Evolutionary conservation across 2,797 vertebrate species (phyloP), one percentile per base, ranked within the genome.

Genomic region (Xiphophorus birchmanni): DNA sequence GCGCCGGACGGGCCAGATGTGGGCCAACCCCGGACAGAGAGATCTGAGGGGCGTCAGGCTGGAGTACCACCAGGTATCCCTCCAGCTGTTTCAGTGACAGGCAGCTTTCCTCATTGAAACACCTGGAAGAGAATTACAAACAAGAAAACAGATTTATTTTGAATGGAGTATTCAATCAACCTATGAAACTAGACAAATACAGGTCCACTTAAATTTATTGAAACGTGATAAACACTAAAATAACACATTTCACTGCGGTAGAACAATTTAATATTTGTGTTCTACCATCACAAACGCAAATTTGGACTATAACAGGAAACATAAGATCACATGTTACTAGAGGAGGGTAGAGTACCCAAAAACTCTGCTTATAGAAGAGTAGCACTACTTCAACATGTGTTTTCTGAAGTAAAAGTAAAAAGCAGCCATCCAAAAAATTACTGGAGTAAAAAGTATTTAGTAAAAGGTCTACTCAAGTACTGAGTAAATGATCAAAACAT

Each of bases 31-130:
- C 98, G 1, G 96, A 97, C 56, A 99, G 94, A n/a, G 97, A 96
- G 91, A 99, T 99, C 93, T 99, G 98, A 29, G 98, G 98, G 42
- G 98, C 98, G 0, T 99, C 98, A 0, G 98, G 98, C 94, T 99
- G 98, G 11, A 99, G 97, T 52, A 99, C 98, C 88, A 99, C 98
- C 89, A 99, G 96, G 5, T 99, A 99, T 52, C 98, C 98, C 86
- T 99, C 98, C 83, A 99, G 95, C 84, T 97, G 97, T 6, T 97
- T 97, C 78, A 99, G 97, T 74, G 98, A 97, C 84, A 99, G 96
- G 54, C 98, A 99, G 89, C 97, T 97, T 91, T 99, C 98, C 88
- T 99, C 98, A 6, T 96, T 99, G 95, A 98, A 99, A 92, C 98
- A 99, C 94, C 98, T 99, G 82, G 76, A 10, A 76, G 73, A n/a